phyloP scores from a whole-genome alignment of 2,888 invertebrate genomes.

The Drosophila trichaetosa region DNA sequence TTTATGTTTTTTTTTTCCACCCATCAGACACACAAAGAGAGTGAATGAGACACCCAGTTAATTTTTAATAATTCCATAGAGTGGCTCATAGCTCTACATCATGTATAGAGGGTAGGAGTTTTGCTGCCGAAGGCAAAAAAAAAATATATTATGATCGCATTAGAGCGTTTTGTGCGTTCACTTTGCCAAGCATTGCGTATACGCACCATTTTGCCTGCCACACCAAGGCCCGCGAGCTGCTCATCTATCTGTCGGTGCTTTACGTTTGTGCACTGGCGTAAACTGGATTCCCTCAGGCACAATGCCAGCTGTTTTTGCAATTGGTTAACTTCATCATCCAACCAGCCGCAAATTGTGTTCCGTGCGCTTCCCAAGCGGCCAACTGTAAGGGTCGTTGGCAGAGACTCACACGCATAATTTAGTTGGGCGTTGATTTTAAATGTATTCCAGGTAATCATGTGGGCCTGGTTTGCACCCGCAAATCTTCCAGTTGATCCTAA shows the following conservation, averaged over 20 bases:
- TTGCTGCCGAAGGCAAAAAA: conserved; percentile 7
- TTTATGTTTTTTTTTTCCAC: conserved; percentile 13
- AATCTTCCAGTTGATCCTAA: background rate
- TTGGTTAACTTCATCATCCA: conserved; percentile 75
- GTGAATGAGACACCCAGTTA: background rate
- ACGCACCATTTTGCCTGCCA: conserved; percentile 43
- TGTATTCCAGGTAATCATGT: conserved; percentile 25
- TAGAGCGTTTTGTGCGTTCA: conserved; percentile 51
- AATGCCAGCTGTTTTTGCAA: conserved; percentile 79
- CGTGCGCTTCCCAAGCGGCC: conserved; percentile 45
- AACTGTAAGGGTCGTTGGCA: conserved; percentile 26
- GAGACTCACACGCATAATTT: conserved; percentile 45
- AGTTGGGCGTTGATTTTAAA: conserved; percentile 35
- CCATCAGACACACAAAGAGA: background rate
- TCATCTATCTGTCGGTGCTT: conserved; percentile 1
- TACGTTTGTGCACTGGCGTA: conserved; percentile 27
- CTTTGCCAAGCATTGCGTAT: conserved; percentile 55
- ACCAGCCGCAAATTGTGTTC: conserved; percentile 66
- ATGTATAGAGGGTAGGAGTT: conserved; percentile 12
- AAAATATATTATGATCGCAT: conserved; percentile 32
- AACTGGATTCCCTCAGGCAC: conserved; percentile 63
- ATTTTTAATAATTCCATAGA: conserved; percentile 47
- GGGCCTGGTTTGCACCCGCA: background rate
- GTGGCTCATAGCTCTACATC: conserved; percentile 14
- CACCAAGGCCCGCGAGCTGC: background rate